Base-by-base conservation (phyloP, 1,140 invertebrate genomes). In the Lysiphlebus fabarum region DNA sequence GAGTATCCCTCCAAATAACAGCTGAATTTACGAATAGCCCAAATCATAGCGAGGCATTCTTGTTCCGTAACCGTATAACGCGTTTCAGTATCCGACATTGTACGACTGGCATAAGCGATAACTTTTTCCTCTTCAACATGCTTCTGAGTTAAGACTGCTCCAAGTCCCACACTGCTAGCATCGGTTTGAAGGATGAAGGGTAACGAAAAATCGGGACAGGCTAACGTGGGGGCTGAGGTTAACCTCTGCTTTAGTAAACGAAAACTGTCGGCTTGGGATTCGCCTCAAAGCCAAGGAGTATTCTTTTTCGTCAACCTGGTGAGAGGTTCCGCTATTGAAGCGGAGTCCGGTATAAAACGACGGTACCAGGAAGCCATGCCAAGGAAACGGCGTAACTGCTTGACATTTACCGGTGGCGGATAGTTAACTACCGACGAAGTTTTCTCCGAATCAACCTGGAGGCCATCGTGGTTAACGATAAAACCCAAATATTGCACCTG, bases 381-480 rank as follows among this genome's bases (percentile, higher is more conserved):
- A 0, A 82, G 56, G 61, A 83, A 82, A 2, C 70, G 53, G 17
- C 74, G 56, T 0, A 82, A 14, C 45, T 80, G 71, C 50, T 71
- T 76, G 6, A 70, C 55, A 62, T 65, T 72, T 62, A 69, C 40
- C 8, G 74, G 74, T 2, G 53, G 33, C 8, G 63, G 61, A 8
- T 66, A 69, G 0, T 65, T 49, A 1, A 63, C 4, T 8, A 71
- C 67, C 0, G 65, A 53, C 1, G 45, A 48, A 11, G 66, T 48
- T 56, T 75, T 75, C 3, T 67, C 67, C 4, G 74, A 71, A 55
- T 77, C 70, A 0, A 70, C 68, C 10, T 65, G 47, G 1, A 82
- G 59, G 6, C 71, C 71, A 37, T 73, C 58, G 1, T 40, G n/a
- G 47, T 67, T 64, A 5, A 79, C 65, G 10, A 71, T 38, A 51